A percentile compares a stretch with the other conserved stretches of the same genome.
Conservation (phyloP, 2,113 vertebrate species). For the Sitta europaea region DNA sequence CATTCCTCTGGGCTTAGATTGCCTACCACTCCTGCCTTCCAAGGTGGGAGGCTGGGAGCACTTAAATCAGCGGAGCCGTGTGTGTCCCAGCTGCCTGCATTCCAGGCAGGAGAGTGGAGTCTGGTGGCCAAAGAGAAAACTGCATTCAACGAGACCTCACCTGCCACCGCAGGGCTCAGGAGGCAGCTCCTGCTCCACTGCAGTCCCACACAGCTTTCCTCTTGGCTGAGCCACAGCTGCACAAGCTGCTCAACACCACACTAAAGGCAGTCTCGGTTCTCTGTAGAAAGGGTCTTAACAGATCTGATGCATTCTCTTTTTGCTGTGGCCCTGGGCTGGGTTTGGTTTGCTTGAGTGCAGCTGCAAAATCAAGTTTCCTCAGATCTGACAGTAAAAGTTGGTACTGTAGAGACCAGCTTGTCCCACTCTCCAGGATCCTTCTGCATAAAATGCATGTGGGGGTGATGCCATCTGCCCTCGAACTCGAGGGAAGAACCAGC, state of each 20-base stretch:
- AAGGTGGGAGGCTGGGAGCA: not conserved
- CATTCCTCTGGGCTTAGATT: not conserved
- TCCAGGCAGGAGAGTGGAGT: constrained; percentile 24
- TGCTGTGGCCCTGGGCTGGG: not conserved
- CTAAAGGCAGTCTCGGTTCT: not conserved
- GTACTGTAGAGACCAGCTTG: not conserved
- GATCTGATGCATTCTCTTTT: not conserved
- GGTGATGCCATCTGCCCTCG: not conserved
- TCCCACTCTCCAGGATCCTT: not conserved
- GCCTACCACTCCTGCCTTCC: not conserved
- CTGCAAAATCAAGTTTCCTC: not conserved
- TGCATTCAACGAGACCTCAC: not conserved
- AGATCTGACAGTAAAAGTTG: not conserved
- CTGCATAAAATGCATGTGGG: accelerated
- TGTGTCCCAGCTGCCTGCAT: not conserved
- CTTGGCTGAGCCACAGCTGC: not conserved
- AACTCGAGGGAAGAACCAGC: not conserved
- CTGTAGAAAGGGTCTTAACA: not conserved
- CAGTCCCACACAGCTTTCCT: not conserved
- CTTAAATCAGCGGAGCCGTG: accelerated
- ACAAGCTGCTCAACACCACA: not conserved
- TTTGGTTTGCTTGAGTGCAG: not conserved
- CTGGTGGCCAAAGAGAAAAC: constrained; percentile 13
- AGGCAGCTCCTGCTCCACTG: not conserved
- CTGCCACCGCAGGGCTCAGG: not conserved